Evolutionary conservation across 2,113 vertebrate genomes (phyloP), one percentile per base, ranked within the genome.

Genomic region (Emydura subglobosa): DNA sequence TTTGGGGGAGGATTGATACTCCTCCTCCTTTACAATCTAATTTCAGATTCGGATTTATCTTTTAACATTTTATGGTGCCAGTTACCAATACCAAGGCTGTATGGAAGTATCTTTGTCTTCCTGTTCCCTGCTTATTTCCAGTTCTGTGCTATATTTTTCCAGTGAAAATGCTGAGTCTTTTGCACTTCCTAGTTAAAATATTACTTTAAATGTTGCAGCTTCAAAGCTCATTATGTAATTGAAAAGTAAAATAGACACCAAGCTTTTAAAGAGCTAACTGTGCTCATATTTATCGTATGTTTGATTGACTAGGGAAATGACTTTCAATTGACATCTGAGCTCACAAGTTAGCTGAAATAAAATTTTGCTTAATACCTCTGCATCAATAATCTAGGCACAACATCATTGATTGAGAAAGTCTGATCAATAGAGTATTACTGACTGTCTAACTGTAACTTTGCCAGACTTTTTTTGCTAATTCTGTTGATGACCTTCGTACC

Each of bases 311-410:
- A 97, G 94, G 98, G 98, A 98, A 98, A 98, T 98, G 98, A 98
- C 98, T 99, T 99, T 98, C 98, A 98, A 97, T 98, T 98, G 98
- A 98, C 98, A 98, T 98, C 98, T 98, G 95, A 98, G 98, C 98
- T 98, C 98, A 98, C 98, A 99, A 98, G 98, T 98, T 98, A 98
- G 98, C 97, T 98, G 97, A 98, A 98, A 98, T 98, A 98, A 99
- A 98, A 98, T 98, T 98, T 98, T 98, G 97, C 98, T 98, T 98
- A 99, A 99, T 99, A 98, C 98, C 98, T 98, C 98, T 98, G 98
- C 98, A 98, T 99, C 98, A 98, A 98, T 98, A 98, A 98, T 98
- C 97, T 98, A 98, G 98, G 98, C 98, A 98, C 98, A 98, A 97
- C 95, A 95, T 94, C 97, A 98, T 98, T 98, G 98, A 98, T 98